Evolutionary conservation across 2,113 vertebrate species (phyloP), one percentile per base, ranked within the genome.

Genomic region (Sylvilagus bachmani): DNA sequence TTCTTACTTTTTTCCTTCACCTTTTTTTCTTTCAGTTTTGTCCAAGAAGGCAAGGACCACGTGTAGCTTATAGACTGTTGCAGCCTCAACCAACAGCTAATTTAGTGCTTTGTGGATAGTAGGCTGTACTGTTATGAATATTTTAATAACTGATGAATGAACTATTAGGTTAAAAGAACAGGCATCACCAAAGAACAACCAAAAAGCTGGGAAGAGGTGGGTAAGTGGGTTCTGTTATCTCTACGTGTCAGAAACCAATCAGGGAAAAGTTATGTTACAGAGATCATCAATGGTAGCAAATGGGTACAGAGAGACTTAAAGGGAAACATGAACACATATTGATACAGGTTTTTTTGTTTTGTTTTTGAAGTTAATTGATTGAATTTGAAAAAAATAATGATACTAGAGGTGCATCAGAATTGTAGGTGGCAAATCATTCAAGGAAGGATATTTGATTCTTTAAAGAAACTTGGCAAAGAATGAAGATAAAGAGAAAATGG

Each of bases 401-500:
- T 16, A 64, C 4, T 55, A 74, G 44, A 64, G 2, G 6, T 78
- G n/a, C n/a, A 19, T 79, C n/a, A 70, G 36, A 36, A 16, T 92
- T 89, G 5, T 53, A 25, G 69, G 22, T 73, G 25, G 61, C 66
- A 90, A 93, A 71, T 5, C 80, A 91, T 82, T 85, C 84, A 70
- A 51, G 16, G n/a, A 77, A 87, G 71, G 7, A 86, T 86, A 71
- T 44, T 22, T 71, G 31, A 27, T 61, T 93, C 27, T 86, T 90
- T 89, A 58, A 90, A 93, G 33, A 84, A 82, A 78, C 24, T 24
- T 86, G 25, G 64, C 19, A 64, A 38, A 31, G 58, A 89, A 77
- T 85, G 13, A 95, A 87, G 19, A 64, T 67, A 10, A 71, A 89
- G 27, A 80, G 5, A 94, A 29, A 83, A 2, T 75, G 55, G 3